Evolutionary conservation across 2,888 invertebrate genomes (phyloP), one percentile per base, ranked within the genome.

Genomic region (Calliopum simillimum): DNA sequence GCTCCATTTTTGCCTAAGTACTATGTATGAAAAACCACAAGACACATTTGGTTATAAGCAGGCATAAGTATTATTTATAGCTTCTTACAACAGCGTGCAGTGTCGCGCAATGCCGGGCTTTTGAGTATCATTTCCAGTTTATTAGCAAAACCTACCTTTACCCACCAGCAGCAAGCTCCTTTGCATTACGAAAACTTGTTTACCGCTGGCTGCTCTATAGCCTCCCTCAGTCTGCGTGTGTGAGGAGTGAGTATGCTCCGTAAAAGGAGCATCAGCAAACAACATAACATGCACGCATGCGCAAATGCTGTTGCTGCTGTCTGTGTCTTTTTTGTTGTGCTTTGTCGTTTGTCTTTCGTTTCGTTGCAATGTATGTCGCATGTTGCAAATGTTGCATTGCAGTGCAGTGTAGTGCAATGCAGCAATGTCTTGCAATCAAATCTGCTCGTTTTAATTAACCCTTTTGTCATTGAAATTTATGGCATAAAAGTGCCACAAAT

Each of bases 381-480:
- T 33, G 33, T 33, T 33, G 33, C 33, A 33, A 33, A 33, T 33
- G 33, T 8, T 33, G 33, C 33, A 33, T 33, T 33, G 33, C 33
- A 33, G 4, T 33, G 33, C n/a, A n/a, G n/a, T n/a, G n/a, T n/a
- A 19, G 16, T 49, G 49, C 11, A 53, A 2, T 14, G 53, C 23
- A 23, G 53, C 23, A 53, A 53, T 23, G 23, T 53, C 19, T 53
- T 53, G 21, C 21, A 23, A 53, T 23, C 8, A 53, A 53, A 53
- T 53, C 21, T 53, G 11, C 21, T 53, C 21, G 23, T 53, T 53
- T 53, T 53, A 53, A 53, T 61, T 61, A 61, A 61, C 61, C 61
- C 61, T 61, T 61, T 61, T 61, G 53, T 61, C 61, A 61, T 46
- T 46, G 61, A 19, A 61, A 61, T 61, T 61, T 61, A 61, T 61